Evolutionary conservation across 2,113 vertebrate genomes (phyloP), one percentile per base, ranked within the genome.

Genomic region (Tauraco erythrolophus): DNA sequence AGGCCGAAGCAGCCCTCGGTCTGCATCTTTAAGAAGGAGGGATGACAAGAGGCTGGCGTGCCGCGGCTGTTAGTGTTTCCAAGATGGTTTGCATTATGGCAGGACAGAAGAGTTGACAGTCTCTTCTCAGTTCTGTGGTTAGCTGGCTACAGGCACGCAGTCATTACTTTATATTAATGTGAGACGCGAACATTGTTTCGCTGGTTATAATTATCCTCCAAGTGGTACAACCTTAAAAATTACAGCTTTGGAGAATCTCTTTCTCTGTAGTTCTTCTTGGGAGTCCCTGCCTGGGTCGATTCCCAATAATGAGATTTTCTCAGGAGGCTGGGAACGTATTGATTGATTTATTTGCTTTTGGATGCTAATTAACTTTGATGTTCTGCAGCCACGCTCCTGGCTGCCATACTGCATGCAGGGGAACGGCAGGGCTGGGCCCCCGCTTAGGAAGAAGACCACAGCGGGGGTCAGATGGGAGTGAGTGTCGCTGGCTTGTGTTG

Each of bases 121-220:
- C 72, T 94, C 84, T 96, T 96, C 96, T 91, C 94, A 82, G 86
- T 83, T 96, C 81, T 97, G 96, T 94, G 97, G 97, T 97, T 97
- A 97, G 94, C 86, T 95, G 77, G 88, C 80, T 94, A 88, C 85
- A 96, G 84, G 70, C 95, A 93, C 61, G 91, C 84, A 96, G 91
- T 96, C 92, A 86, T 96, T 92, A 93, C 91, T 93, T 60, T 81
- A 76, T 95, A 97, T 97, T 97, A 97, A 97, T 82, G 57, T 65
- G 96, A 92, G 71, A 97, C 94, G 71, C 74, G 75, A 96, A 89
- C 66, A 91, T 94, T 77, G 62, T 84, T 88, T 89, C 72, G 50
- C 92, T 96, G 75, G 81, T 84, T 91, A 84, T 89, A 80, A 92
- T 93, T 97, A 90, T 81, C 84, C 66, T 88, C 95, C 61, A 45